phyloP scores from a whole-genome alignment of 2,113 vertebrate genomes.

The Tychaedon coryphoeus region DNA sequence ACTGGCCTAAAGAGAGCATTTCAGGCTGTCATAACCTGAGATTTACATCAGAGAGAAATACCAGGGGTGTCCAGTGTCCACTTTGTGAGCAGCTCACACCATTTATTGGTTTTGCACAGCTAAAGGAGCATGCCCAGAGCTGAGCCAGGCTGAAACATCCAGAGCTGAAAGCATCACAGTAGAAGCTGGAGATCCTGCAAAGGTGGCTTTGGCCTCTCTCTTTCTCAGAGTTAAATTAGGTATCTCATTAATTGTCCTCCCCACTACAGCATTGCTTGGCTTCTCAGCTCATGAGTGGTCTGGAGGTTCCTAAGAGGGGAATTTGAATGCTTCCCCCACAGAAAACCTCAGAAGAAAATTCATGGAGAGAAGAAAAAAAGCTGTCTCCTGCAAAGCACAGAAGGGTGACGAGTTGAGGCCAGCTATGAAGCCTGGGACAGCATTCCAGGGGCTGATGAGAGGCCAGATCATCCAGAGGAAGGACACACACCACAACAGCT shows the following conservation, averaged over 20 bases:
- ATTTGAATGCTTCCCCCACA: background rate
- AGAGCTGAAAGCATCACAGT: background rate
- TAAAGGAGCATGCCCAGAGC: background rate
- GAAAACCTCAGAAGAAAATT: background rate
- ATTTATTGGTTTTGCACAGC: background rate
- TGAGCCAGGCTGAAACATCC: background rate
- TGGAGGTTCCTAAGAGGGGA: background rate
- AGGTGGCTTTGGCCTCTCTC: background rate
- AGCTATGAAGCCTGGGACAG: background rate
- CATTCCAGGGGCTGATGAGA: background rate
- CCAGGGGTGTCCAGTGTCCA: background rate
- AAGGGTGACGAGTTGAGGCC: background rate
- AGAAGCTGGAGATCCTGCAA: background rate
- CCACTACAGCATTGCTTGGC: background rate
- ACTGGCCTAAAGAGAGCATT: background rate
- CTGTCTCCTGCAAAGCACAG: background rate
- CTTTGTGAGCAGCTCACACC: accelerated
- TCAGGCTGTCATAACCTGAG: background rate
- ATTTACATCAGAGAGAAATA: background rate
- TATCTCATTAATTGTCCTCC: background rate
- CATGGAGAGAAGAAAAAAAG: background rate
- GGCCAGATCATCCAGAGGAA: background rate
- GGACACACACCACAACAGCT: background rate
- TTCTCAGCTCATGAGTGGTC: background rate
- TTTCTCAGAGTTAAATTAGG: background rate